phyloP scores from a whole-genome alignment of 2,113 vertebrate species.

The Antigone vipio region DNA sequence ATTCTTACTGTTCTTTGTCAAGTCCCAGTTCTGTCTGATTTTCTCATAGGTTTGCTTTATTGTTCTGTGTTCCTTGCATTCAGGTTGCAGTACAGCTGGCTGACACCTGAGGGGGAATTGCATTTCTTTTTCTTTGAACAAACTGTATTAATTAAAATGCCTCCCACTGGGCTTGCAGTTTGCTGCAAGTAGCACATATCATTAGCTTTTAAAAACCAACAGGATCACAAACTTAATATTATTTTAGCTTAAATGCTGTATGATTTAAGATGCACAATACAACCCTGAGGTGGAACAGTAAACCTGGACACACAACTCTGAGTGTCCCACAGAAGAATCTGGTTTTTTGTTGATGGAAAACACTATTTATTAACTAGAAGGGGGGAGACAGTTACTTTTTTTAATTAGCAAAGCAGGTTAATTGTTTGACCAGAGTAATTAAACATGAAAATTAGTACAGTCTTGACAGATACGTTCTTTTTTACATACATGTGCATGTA shows the following conservation, averaged over 20 bases:
- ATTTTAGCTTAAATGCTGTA: slow-evolving; percentile 53
- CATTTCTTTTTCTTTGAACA: slow-evolving; percentile 72
- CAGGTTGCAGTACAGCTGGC: slow-evolving; percentile 26
- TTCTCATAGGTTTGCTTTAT: background rate
- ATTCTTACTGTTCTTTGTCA: background rate
- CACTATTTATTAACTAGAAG: background rate
- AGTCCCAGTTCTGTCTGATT: background rate
- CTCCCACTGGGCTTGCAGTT: slow-evolving; percentile 61
- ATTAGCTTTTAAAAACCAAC: slow-evolving; percentile 69
- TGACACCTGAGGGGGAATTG: slow-evolving; percentile 65
- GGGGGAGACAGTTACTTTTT: background rate
- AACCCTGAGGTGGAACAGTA: background rate
- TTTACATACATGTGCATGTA: background rate
- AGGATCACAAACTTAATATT: slow-evolving; percentile 58
- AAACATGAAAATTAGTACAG: slow-evolving; percentile 12
- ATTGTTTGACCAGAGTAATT: background rate
- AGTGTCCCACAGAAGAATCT: background rate
- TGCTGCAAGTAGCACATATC: slow-evolving; percentile 64
- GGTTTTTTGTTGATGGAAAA: background rate
- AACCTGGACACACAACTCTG: background rate
- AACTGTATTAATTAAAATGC: slow-evolving; percentile 74
- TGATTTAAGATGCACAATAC: slow-evolving; percentile 24
- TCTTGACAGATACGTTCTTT: background rate
- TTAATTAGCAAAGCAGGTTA: background rate
- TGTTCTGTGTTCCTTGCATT: background rate